Conservation (phyloP, 1,140 invertebrate species). For the Papilio helenus region DNA sequence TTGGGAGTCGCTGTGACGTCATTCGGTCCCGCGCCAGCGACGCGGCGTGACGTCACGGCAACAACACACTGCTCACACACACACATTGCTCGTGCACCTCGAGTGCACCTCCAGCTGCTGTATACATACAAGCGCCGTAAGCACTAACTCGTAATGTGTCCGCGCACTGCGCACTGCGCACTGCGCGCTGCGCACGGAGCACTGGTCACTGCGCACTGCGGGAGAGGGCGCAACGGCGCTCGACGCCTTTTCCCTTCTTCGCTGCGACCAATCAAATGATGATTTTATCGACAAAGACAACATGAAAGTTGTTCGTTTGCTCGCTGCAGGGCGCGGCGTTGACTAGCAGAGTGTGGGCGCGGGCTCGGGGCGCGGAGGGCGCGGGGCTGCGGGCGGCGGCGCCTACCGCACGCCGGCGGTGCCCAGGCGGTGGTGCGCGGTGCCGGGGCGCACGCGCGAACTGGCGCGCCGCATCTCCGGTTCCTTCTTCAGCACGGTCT, state of each 20-base stretch:
- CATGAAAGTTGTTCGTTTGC: neutral
- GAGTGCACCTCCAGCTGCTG: neutral
- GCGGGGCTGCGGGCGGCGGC: neutral
- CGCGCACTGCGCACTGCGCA: no score
- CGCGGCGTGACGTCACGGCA: neutral
- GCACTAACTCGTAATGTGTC: no score
- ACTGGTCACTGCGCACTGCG: no score
- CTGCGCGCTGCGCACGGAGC: no score
- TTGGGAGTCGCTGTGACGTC: neutral
- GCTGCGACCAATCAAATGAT: no score
- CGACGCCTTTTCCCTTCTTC: no score
- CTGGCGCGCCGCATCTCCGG: slow-evolving; percentile 46
- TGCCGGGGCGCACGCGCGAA: slow-evolving; percentile 51
- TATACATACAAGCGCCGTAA: neutral
- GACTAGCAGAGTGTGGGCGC: neutral
- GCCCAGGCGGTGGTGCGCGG: slow-evolving; percentile 64
- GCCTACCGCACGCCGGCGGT: slow-evolving; percentile 70
- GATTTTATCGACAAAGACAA: neutral
- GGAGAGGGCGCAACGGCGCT: no score
- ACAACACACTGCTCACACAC: no score
- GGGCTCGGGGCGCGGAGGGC: no score
- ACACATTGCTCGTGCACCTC: neutral
- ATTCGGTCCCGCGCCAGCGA: no score
- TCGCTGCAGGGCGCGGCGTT: neutral
- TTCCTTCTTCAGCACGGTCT: slow-evolving; percentile 50